phyloP scores from a whole-genome alignment of 2,888 invertebrate genomes.

The Cheilosia impressa region DNA sequence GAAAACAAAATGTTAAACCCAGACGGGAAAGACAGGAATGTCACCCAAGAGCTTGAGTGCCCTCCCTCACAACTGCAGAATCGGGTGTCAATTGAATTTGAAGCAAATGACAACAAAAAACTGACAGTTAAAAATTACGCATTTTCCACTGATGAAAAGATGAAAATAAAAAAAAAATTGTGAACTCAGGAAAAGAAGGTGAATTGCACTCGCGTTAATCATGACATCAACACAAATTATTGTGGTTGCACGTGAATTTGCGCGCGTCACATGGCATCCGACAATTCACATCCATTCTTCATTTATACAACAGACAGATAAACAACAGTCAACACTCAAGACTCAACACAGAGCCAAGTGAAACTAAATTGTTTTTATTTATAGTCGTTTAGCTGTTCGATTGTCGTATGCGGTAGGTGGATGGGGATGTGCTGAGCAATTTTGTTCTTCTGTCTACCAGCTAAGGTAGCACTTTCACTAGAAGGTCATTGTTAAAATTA shows the following conservation, averaged over 20 bases:
- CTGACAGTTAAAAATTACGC: neutral
- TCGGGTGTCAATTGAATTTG: too few relatives aligned
- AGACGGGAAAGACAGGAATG: too few relatives aligned
- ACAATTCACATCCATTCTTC: conserved; percentile 15
- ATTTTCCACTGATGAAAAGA: neutral
- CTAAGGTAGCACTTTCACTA: conserved; percentile 26
- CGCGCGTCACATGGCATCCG: conserved; percentile 31
- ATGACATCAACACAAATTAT: conserved; percentile 15
- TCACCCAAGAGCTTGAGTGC: too few relatives aligned
- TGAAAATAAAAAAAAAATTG: too few relatives aligned
- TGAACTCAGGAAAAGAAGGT: conserved; percentile 1
- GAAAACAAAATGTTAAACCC: too few relatives aligned
- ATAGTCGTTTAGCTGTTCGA: neutral
- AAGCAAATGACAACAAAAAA: neutral
- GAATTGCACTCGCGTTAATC: conserved; percentile 6
- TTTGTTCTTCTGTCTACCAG: conserved; percentile 1
- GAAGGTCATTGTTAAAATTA: conserved; percentile 29
- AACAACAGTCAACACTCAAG: neutral
- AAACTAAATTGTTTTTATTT: conserved; percentile 35
- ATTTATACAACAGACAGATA: neutral
- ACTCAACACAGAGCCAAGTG: conserved; percentile 14
- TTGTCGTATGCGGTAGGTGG: neutral
- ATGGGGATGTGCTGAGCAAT: neutral
- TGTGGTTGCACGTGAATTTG: conserved; percentile 39
- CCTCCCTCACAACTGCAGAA: too few relatives aligned